These are phyloP conservation scores for Phrynocephalus versicolor DNA, from an alignment of 2,113 vertebrate genomes.

Conservation along the genomic window DNA sequence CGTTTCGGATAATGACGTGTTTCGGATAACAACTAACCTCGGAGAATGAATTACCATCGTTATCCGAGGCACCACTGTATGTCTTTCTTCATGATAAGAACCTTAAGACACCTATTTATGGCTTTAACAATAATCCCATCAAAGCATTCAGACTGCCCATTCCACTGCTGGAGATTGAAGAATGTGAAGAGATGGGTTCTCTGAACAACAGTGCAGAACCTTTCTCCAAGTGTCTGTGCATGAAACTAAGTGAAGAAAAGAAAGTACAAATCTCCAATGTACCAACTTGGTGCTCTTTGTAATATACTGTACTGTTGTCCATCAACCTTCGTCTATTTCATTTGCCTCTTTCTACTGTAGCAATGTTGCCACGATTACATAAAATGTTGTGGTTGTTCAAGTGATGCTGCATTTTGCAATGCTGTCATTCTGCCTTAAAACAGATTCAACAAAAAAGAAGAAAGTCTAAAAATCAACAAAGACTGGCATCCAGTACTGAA, in stretches of 20 bases:
- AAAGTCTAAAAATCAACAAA: no score
- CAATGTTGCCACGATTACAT: not conserved
- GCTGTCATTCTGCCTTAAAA: not conserved
- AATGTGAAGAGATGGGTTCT: not conserved
- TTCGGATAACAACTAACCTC: no score
- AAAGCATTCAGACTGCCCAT: not conserved
- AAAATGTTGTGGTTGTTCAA: not conserved
- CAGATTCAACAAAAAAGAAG: no score
- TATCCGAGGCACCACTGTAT: no score
- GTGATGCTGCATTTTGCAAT: not conserved
- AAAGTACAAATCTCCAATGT: not conserved
- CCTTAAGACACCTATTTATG: not conserved
- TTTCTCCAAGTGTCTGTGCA: not conserved
- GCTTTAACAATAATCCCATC: not conserved
- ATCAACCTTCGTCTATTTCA: not conserved
- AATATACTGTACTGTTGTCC: not conserved
- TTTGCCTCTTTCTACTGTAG: not conserved
- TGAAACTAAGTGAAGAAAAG: not conserved
- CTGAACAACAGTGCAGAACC: not conserved
- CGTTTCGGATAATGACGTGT: no score
- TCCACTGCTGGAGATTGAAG: not conserved
- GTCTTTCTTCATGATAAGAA: not conserved
- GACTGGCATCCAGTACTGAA: no score
- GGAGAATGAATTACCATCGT: no score
- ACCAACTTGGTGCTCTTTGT: not conserved